Conservation (phyloP, 2,888 invertebrate species). For the Pachycephus smyrnensis region DNA sequence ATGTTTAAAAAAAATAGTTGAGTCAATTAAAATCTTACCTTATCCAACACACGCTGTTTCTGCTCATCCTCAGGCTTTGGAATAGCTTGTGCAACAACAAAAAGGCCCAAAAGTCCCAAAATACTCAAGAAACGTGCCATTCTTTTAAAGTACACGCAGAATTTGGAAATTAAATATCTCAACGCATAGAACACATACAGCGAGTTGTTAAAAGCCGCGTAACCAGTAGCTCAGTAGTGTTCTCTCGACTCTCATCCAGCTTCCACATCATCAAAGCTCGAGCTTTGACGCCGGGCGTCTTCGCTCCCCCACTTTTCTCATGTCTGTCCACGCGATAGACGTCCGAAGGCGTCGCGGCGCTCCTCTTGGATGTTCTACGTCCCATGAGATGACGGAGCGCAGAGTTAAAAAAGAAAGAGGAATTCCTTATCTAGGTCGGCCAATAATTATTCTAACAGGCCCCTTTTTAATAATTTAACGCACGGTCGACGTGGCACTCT, state of each 20-base stretch:
- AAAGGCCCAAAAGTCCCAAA: background rate
- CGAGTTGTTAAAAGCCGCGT: background rate
- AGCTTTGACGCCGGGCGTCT: conserved; percentile 11
- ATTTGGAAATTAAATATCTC: background rate
- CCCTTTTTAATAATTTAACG: too few species aligned
- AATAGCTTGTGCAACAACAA: conserved; percentile 68
- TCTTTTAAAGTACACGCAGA: background rate
- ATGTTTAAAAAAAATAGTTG: background rate
- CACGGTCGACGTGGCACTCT: too few species aligned
- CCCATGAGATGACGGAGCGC: conserved; percentile 16
- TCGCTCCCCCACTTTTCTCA: conserved; percentile 14
- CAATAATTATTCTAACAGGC: too few species aligned
- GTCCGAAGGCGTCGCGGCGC: conserved; percentile 11
- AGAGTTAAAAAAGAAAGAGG: conserved; percentile 15
- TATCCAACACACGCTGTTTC: conserved; percentile 72
- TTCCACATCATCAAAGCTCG: conserved; percentile 32
- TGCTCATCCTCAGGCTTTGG: conserved; percentile 80
- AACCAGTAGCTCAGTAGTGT: background rate
- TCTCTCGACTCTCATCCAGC: conserved; percentile 20
- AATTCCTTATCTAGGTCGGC: background rate
- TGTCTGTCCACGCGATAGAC: background rate
- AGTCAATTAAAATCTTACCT: conserved; percentile 44
- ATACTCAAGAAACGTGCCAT: background rate
- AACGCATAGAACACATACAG: background rate
- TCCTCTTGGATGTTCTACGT: conserved; percentile 29